phyloP scores from a whole-genome alignment of 2,797 vertebrate genomes.

The Lepidocolaptes lacrymiger region DNA sequence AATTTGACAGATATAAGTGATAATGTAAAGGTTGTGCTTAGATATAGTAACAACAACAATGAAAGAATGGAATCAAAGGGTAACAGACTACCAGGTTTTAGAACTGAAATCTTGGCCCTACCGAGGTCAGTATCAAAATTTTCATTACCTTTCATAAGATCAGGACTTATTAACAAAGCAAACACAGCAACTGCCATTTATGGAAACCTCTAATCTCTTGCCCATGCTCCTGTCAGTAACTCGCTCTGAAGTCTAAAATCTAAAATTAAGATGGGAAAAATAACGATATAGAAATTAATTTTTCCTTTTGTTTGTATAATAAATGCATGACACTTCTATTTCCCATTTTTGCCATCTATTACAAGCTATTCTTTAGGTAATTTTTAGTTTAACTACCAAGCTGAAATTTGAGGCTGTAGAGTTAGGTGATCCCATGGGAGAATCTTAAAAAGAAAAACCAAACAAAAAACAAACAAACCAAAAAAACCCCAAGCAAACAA shows the following conservation, averaged over 20 bases:
- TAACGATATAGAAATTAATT: background rate
- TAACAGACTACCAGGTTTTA: background rate
- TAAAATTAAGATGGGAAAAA: background rate
- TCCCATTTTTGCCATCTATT: background rate
- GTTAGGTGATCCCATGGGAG: background rate
- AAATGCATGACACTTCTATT: background rate
- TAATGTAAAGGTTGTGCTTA: background rate
- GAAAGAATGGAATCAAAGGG: background rate
- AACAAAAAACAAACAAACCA: too few relatives aligned
- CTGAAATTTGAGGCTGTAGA: background rate
- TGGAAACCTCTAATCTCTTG: background rate
- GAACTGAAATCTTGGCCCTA: background rate
- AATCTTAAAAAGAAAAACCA: background rate
- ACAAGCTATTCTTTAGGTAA: background rate
- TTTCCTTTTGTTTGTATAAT: background rate
- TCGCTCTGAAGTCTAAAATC: background rate
- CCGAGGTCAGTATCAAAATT: background rate
- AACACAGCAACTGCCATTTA: background rate
- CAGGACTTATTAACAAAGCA: background rate
- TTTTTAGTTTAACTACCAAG: background rate
- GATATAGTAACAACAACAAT: background rate
- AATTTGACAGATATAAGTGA: background rate
- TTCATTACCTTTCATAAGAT: background rate
- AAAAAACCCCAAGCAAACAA: too few relatives aligned
- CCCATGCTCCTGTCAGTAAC: background rate